phyloP scores from a whole-genome alignment of 2,888 invertebrate species.

The Allophyes oxyacanthae region DNA sequence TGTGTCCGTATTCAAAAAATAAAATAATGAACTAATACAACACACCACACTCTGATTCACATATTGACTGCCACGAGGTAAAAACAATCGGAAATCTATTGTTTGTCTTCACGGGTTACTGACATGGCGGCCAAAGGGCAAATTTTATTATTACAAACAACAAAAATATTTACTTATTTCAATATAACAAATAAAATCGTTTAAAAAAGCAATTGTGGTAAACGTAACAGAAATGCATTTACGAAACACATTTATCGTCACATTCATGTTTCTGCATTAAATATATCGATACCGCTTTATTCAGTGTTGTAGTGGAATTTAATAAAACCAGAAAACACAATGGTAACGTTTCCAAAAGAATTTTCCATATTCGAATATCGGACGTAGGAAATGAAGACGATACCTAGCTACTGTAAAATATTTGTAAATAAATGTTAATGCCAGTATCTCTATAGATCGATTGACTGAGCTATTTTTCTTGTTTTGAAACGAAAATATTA shows the following conservation, averaged over 20 bases:
- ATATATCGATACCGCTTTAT: slow-evolving; percentile 13
- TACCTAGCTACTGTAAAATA: too few relatives aligned
- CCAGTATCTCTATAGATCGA: neutral
- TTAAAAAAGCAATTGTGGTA: slow-evolving; percentile 1
- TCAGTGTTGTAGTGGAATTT: slow-evolving; percentile 17
- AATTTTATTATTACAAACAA: too few relatives aligned
- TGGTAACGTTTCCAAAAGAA: slow-evolving; percentile 23
- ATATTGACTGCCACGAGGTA: too few relatives aligned
- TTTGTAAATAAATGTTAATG: too few relatives aligned
- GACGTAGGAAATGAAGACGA: slow-evolving; percentile 46
- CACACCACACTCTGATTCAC: too few relatives aligned
- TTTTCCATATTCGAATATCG: slow-evolving; percentile 22
- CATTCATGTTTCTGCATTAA: slow-evolving; percentile 3
- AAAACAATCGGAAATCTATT: too few relatives aligned
- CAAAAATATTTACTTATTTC: neutral
- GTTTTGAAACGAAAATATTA: neutral
- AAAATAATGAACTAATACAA: too few relatives aligned
- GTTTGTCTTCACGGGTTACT: too few relatives aligned
- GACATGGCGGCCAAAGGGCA: too few relatives aligned
- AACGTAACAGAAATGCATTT: neutral
- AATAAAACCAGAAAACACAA: slow-evolving; percentile 24
- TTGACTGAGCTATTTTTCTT: neutral
- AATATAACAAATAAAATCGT: slow-evolving; percentile 17
- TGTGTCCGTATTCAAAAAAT: too few relatives aligned
- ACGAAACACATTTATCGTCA: neutral